Evolutionary conservation across 2,797 vertebrate species (phyloP).

Genomic region (Trichosurus vulpecula): DNA sequence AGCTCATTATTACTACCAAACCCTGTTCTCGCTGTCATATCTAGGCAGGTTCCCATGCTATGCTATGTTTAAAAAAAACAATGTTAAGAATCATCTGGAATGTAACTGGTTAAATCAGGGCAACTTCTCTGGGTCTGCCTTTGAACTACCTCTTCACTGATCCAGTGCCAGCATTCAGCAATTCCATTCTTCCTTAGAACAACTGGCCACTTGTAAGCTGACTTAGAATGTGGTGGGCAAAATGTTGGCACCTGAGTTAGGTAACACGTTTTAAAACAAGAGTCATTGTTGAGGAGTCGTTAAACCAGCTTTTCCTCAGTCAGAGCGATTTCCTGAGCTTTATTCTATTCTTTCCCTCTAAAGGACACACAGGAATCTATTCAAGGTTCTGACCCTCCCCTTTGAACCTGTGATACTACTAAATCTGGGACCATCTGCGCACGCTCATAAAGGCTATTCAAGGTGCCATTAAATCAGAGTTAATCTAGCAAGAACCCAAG

Average conservation of each 20-base stretch:
- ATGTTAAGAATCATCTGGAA: background rate
- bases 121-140: background rate
- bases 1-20: background rate
- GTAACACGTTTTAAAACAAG: constrained; percentile 15
- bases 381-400: background rate
- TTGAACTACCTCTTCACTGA: background rate
- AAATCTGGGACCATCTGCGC: background rate
- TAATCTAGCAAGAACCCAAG: background rate
- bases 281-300: background rate
- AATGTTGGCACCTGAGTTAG: constrained; percentile 19
- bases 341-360: background rate
- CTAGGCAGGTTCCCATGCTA: background rate
- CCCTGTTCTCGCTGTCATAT: background rate
- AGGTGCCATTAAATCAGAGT: background rate
- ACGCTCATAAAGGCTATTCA: background rate
- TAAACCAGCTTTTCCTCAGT: background rate
- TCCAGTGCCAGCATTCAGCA: background rate
- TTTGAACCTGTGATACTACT: background rate
- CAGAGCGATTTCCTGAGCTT: background rate
- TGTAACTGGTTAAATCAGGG: background rate
- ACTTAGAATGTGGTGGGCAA: constrained; percentile 40
- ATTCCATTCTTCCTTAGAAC: constrained; percentile 41
- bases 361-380: background rate
- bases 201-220: constrained; percentile 46
- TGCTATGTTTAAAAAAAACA: background rate